phyloP scores from a whole-genome alignment of 37 sponge, comb jelly and placozoan genomes.

The Dysidea cf. avara region DNA sequence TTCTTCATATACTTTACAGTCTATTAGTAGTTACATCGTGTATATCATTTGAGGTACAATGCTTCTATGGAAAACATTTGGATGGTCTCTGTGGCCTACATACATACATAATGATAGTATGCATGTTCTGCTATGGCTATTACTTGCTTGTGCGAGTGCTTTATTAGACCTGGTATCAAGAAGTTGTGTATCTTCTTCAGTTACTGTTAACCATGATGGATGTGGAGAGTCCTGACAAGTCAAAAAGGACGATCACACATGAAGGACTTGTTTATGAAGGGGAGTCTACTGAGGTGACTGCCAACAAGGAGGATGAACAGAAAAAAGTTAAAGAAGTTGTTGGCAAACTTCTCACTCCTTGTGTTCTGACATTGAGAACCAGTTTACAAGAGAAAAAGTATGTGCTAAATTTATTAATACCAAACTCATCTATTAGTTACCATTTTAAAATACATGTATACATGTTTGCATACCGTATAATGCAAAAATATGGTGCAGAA shows the following conservation, averaged over 20 bases:
- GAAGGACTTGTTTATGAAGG: constrained; percentile 15
- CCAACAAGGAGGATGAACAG: constrained; percentile 22
- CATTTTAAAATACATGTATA: neutral
- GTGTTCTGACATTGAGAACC: constrained; percentile 13
- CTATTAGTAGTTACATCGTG: neutral
- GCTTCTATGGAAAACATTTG: neutral
- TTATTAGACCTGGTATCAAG: too few species aligned
- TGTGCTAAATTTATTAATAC: too few species aligned
- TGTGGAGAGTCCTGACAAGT: constrained; percentile 4
- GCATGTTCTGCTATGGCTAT: too few species aligned
- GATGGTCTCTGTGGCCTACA: neutral
- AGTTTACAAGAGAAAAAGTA: constrained; percentile 42
- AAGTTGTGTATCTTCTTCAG: too few species aligned
- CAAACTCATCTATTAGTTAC: constrained; percentile 1
- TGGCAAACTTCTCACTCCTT: constrained; percentile 26
- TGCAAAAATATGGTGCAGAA: too few species aligned
- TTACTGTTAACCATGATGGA: constrained; percentile 39
- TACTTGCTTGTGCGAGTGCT: too few species aligned
- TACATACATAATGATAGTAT: too few species aligned
- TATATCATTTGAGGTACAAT: neutral
- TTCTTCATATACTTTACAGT: too few species aligned
- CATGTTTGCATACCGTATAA: neutral
- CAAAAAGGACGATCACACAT: neutral
- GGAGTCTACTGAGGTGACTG: constrained; percentile 1
- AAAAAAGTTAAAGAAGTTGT: constrained; percentile 13